phyloP scores from a whole-genome alignment of 1,140 invertebrate species.

The Solenopsis fugax region DNA sequence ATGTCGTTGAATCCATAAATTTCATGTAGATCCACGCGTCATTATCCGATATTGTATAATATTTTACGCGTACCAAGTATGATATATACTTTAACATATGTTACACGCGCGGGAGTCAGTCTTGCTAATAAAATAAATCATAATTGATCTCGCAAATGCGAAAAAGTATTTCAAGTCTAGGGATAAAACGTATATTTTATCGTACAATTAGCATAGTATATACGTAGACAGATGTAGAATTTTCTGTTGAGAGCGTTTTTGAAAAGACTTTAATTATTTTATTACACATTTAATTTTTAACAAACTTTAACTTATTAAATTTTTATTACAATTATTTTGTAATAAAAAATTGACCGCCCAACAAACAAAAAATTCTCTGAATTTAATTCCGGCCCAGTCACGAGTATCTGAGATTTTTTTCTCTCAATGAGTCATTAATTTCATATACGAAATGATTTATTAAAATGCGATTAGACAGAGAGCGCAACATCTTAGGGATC shows the following conservation, averaged over 20 bases:
- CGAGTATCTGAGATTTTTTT: background rate
- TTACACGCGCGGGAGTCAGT: background rate
- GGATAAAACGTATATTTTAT: background rate
- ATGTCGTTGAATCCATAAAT: conserved; percentile 49
- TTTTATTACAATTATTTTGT: background rate
- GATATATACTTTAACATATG: conserved; percentile 11
- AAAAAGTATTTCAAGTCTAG: background rate
- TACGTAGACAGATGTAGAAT: background rate
- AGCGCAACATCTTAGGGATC: background rate
- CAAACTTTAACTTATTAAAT: too few species aligned
- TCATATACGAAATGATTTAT: background rate
- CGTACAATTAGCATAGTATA: background rate
- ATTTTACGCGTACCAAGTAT: conserved; percentile 13
- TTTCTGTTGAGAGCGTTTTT: background rate
- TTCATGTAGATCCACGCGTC: conserved; percentile 29
- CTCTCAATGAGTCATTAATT: background rate
- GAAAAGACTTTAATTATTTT: background rate
- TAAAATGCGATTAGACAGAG: background rate
- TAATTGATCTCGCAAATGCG: background rate
- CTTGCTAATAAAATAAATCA: conserved; percentile 33
- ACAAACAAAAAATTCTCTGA: background rate
- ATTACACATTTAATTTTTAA: background rate
- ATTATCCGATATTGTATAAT: conserved; percentile 41
- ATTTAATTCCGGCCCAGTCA: background rate
- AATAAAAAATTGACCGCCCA: background rate